Conservation (phyloP, 2,113 vertebrate species). For the Raphicerus campestris region DNA sequence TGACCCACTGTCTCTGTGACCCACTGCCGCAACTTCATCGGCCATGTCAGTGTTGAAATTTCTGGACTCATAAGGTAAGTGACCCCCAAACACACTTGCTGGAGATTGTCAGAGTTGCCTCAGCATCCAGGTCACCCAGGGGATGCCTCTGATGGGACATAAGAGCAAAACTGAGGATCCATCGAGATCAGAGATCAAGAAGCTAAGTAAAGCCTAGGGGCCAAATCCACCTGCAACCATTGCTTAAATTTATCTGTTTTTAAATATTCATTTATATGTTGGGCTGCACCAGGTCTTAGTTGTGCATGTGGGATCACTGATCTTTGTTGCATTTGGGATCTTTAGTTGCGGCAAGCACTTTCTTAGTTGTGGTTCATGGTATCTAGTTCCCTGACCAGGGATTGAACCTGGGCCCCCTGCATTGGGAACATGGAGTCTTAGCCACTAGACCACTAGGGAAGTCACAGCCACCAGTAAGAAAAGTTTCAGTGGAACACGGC, state of each 20-base stretch:
- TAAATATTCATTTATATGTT: background rate
- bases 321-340: background rate
- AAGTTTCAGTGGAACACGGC: background rate
- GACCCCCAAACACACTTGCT: background rate
- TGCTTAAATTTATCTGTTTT: background rate
- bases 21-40: constrained; percentile 46
- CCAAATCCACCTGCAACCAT: background rate
- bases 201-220: background rate
- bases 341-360: background rate
- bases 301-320: background rate
- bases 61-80: constrained; percentile 54
- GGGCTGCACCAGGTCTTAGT: background rate
- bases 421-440: background rate
- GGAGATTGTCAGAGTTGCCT: background rate
- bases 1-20: background rate
- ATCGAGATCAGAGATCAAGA: background rate
- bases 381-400: background rate
- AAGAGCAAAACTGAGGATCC: background rate
- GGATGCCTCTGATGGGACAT: background rate
- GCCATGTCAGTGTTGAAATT: background rate
- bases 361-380: background rate
- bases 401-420: background rate
- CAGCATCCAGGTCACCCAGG: background rate
- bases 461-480: background rate
- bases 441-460: background rate